Percentiles rank a stretch among this genome's conserved stretches.
These are phyloP conservation scores for Fragum fragum DNA, from an alignment of 2,888 invertebrate species.

Conservation along the genomic window DNA sequence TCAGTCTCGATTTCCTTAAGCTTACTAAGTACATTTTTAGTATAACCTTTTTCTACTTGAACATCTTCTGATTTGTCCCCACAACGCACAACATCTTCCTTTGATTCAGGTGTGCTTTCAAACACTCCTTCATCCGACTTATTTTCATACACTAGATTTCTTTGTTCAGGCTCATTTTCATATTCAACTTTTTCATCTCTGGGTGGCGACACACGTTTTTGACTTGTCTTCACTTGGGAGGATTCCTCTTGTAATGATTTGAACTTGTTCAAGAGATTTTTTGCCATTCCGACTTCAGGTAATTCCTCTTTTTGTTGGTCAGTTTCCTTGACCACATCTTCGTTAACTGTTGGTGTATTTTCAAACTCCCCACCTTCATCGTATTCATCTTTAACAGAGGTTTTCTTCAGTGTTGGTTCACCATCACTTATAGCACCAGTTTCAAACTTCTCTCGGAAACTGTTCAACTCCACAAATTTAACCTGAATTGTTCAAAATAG, in stretches of 20 bases:
- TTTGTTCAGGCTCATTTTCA: constrained; percentile 71
- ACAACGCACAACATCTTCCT: constrained; percentile 74
- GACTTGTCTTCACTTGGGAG: constrained; percentile 45
- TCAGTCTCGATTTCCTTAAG: constrained; percentile 93
- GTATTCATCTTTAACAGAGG: constrained; percentile 67
- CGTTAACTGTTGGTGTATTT: constrained; percentile 75
- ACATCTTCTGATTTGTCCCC: constrained; percentile 72
- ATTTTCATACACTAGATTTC: constrained; percentile 70
- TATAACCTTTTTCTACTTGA: constrained; percentile 90
- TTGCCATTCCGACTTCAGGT: constrained; percentile 73
- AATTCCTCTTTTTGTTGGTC: constrained; percentile 66
- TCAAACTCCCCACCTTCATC: constrained; percentile 80
- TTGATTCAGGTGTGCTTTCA: constrained; percentile 76
- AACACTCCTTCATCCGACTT: constrained; percentile 79
- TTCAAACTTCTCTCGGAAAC: constrained; percentile 73
- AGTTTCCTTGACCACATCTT: constrained; percentile 69
- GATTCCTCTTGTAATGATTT: constrained; percentile 66
- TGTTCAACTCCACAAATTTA: constrained; percentile 74
- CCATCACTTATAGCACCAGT: constrained; percentile 49
- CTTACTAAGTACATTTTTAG: constrained; percentile 93
- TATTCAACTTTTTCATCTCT: constrained; percentile 71
- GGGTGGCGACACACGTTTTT: constrained; percentile 72
- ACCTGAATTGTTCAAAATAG: constrained; percentile 56
- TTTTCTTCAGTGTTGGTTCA: constrained; percentile 43
- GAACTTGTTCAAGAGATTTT: constrained; percentile 69